Base-by-base conservation (phyloP, 2,888 invertebrate species). In the Dolichopus griseipennis region DNA sequence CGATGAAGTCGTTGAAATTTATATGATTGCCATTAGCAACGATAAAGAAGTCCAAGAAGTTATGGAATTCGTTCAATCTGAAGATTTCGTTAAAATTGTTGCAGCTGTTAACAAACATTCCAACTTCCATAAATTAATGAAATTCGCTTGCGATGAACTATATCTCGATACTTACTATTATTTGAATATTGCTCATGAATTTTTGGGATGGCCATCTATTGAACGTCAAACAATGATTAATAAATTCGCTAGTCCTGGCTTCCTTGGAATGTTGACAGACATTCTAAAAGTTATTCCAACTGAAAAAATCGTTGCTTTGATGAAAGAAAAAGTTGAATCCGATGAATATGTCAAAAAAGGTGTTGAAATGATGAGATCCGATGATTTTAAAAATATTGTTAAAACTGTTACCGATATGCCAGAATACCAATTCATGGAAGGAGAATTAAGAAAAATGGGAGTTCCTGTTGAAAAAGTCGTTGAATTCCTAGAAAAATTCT, bases 1-100 rank as follows among this genome's bases (percentile, higher is more conserved):
- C 20, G 69, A 70, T n/a, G 37, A 70, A 27, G 34, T 71, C 18
- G 21, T 69, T 12, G 63, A 64, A n/a, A 68, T 72, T 21, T 68
- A 68, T 41, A 65, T 69, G 37, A 64, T 63, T 21, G 69, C 70
- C 33, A 27, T 72, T 8, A 67, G 67, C 12, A 37, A 34, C 6
- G 70, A 71, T 67, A n/a, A 64, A n/a, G 70, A 72, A 69, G 69
- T 70, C 2, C 68, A 69, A 65, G 65, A 65, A 10, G 69, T 69
- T 20, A 68, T 70, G 65, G 69, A 64, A 37, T 72, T 69, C 66
- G 9, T 71, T 8, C 37, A 67, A 61, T 68, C 70, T 8, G 67
- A 67, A 1, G 70, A 69, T 10, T 72, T 71, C 63, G 37, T 64
- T 7, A 43, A 66, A 66, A 62, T 70, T 61, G 22, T 69, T 8